Conservation (phyloP, 1,140 invertebrate species). For the Ctenoplectra terminalis region DNA sequence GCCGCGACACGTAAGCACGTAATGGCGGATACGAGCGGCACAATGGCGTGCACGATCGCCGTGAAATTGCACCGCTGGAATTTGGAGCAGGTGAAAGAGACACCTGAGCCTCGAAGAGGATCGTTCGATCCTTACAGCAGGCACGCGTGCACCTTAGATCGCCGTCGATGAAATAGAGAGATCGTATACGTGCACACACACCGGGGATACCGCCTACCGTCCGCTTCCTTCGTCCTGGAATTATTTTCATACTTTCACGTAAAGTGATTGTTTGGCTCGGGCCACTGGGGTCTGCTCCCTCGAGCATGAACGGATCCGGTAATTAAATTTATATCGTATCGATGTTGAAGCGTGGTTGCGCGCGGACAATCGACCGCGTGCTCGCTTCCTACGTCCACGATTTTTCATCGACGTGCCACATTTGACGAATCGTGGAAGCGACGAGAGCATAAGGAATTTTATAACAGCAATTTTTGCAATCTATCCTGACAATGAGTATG, state of each 20-base stretch:
- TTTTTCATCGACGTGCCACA: not conserved
- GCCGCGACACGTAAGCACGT: slow-evolving; percentile 45
- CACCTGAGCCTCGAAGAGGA: slow-evolving; percentile 55
- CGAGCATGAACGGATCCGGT: slow-evolving; percentile 78
- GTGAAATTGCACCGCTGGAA: slow-evolving; percentile 52
- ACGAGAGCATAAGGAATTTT: no score
- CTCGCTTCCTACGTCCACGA: not conserved
- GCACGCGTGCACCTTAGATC: slow-evolving; percentile 27
- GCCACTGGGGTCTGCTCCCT: slow-evolving; percentile 76
- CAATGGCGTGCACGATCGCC: slow-evolving; percentile 28
- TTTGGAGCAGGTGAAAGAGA: slow-evolving; percentile 64
- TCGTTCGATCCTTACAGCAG: slow-evolving; percentile 31
- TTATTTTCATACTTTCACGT: slow-evolving; percentile 82
- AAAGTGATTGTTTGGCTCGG: slow-evolving; percentile 81
- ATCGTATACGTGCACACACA: slow-evolving; percentile 45
- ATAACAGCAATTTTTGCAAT: no score
- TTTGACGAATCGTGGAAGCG: not conserved
- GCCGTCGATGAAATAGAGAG: not conserved
- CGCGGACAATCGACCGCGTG: slow-evolving; percentile 43
- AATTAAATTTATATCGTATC: slow-evolving; percentile 82
- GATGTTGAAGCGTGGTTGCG: slow-evolving; percentile 66
- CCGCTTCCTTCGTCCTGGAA: slow-evolving; percentile 71
- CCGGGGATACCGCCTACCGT: slow-evolving; percentile 42
- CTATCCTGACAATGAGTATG: no score
- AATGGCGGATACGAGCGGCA: slow-evolving; percentile 46